phyloP scores from a whole-genome alignment of 2,797 vertebrate species.

The Rhynchotus rufescens region DNA sequence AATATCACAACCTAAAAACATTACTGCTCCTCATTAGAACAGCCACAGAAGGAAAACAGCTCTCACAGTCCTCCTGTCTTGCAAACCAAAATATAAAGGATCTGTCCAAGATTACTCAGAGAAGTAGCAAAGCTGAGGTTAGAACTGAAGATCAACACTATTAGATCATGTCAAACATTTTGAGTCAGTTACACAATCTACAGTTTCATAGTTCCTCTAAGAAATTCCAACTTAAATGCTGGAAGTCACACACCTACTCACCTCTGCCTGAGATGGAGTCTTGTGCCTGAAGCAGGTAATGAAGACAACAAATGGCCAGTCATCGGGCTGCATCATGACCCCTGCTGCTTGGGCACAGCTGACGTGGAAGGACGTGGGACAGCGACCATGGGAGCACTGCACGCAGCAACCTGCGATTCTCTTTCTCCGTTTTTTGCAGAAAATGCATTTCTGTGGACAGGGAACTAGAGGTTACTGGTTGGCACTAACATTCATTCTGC shows the following conservation, averaged over 20 bases:
- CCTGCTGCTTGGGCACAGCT: slow-evolving; percentile 96
- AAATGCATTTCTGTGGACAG: slow-evolving; percentile 89
- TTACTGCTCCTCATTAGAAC: neutral
- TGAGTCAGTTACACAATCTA: neutral
- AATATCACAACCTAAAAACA: neutral
- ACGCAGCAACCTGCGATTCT: slow-evolving; percentile 92
- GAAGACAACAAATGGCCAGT: slow-evolving; percentile 97
- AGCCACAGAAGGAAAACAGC: neutral
- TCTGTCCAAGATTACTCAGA: neutral
- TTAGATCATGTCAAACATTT: neutral
- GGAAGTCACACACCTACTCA: slow-evolving; percentile 66
- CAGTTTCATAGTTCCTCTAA: neutral
- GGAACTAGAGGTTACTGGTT: neutral
- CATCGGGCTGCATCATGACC: slow-evolving; percentile 95
- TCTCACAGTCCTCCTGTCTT: neutral
- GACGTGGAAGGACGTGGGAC: slow-evolving; percentile 95
- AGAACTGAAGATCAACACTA: neutral
- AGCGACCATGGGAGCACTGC: slow-evolving; percentile 96
- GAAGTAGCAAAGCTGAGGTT: neutral
- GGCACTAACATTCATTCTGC: neutral
- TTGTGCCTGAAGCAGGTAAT: slow-evolving; percentile 95
- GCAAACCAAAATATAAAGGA: neutral
- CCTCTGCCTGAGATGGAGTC: slow-evolving; percentile 86
- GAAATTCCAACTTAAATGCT: neutral
- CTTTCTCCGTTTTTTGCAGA: slow-evolving; percentile 94